Percentiles rank a stretch among this genome's conserved stretches.
These are phyloP conservation scores for Sebastes alutus DNA, from an alignment of 2,797 vertebrate genomes.

Conservation along the genomic window DNA sequence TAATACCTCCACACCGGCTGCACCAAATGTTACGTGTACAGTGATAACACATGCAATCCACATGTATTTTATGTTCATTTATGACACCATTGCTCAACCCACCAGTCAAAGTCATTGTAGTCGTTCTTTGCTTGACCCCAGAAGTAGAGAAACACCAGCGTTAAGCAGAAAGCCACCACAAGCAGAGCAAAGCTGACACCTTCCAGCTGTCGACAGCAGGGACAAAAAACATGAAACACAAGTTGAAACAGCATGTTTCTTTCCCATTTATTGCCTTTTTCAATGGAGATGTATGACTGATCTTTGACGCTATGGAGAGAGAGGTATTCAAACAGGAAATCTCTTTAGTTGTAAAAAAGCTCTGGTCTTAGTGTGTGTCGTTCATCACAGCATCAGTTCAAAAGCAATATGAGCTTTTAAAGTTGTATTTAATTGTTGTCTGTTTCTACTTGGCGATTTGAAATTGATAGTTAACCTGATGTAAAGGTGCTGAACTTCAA, in stretches of 20 bases:
- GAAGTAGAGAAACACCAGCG: slow-evolving; percentile 87
- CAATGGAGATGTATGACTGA: neutral
- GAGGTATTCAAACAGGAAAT: neutral
- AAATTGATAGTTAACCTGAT: neutral
- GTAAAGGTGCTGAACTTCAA: neutral
- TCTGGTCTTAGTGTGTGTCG: neutral
- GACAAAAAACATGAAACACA: neutral
- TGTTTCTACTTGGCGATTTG: neutral
- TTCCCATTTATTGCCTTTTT: neutral
- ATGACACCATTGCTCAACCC: slow-evolving; percentile 50
- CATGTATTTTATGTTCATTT: too few species aligned
- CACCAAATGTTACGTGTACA: neutral
- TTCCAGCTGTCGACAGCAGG: slow-evolving; percentile 81
- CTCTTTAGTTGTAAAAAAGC: neutral
- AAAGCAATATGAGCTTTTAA: neutral
- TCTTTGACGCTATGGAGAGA: neutral
- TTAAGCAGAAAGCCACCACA: slow-evolving; percentile 82
- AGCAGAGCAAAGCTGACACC: slow-evolving; percentile 81
- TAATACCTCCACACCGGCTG: neutral
- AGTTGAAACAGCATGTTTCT: neutral
- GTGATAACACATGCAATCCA: neutral
- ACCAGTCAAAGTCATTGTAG: slow-evolving; percentile 94
- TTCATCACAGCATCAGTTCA: neutral
- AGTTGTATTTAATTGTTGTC: neutral
- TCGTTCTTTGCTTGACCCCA: slow-evolving; percentile 92